Evolutionary conservation across 2,113 vertebrate genomes (phyloP).

Genomic region (Prunella himalayana): DNA sequence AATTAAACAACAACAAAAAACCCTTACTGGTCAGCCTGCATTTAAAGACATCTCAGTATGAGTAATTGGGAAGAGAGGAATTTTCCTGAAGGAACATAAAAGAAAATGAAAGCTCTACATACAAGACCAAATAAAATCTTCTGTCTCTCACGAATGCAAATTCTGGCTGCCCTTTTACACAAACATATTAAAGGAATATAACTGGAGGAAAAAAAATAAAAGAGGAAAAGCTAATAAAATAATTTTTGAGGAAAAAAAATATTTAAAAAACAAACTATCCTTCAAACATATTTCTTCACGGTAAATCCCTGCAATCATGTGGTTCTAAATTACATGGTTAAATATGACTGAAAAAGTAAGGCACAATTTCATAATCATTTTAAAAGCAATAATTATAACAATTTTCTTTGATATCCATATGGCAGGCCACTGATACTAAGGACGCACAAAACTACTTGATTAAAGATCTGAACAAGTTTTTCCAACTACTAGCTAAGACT

Average conservation of each 20-base stretch:
- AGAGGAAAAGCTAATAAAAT: conserved; percentile 14
- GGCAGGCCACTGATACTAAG: conserved; percentile 46
- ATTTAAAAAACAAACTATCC: conserved; percentile 23
- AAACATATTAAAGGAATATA: conserved; percentile 55
- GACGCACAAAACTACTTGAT: conserved; percentile 1
- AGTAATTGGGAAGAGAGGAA: conserved; percentile 43
- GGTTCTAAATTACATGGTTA: conserved; percentile 59
- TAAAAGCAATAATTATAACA: conserved; percentile 55
- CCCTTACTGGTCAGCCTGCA: conserved; percentile 25
- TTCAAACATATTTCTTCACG: conserved; percentile 56
- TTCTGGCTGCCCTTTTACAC: conserved; percentile 39
- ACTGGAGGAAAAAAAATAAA: neutral
- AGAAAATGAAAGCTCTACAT: conserved; percentile 50
- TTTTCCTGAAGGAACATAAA: conserved; percentile 58
- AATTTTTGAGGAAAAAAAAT: neutral
- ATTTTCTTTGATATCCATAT: conserved; percentile 55
- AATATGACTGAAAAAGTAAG: conserved; percentile 60
- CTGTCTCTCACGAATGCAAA: conserved; percentile 37
- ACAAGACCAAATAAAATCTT: conserved; percentile 34
- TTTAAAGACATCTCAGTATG: conserved; percentile 46
- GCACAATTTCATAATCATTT: conserved; percentile 62
- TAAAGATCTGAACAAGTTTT: conserved; percentile 43
- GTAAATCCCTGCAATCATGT: conserved; percentile 56
- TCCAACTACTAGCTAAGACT: neutral
- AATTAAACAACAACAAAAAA: conserved; percentile 32